A percentile compares a stretch with the other conserved stretches of the same genome.
These are phyloP conservation scores for Panurus biarmicus DNA, from an alignment of 2,113 vertebrate species.

Conservation along the genomic window DNA sequence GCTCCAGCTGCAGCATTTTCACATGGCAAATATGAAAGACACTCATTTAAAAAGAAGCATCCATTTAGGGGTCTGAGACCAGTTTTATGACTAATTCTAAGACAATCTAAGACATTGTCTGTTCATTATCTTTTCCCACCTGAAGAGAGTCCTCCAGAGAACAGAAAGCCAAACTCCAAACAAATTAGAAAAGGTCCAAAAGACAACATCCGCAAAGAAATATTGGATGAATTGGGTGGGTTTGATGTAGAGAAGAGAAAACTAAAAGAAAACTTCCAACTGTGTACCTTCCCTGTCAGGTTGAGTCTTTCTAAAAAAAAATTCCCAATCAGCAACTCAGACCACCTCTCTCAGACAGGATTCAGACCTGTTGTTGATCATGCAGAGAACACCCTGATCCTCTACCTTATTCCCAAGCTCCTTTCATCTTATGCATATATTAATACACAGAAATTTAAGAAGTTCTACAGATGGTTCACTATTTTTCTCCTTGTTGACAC, in stretches of 20 bases:
- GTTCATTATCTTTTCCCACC: not conserved
- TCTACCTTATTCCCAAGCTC: not conserved
- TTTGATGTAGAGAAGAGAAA: not conserved
- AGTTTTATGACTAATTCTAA: not conserved
- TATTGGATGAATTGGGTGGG: not conserved
- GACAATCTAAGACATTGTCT: not conserved
- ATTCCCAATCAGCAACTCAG: fast-evolving
- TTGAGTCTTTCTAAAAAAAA: not conserved
- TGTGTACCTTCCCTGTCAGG: not conserved
- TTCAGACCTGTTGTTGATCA: not conserved
- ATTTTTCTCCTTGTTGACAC: not conserved
- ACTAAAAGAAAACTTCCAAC: not conserved
- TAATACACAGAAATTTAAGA: not conserved
- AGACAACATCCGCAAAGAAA: not conserved
- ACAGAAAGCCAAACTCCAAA: not conserved
- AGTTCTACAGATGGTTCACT: not conserved
- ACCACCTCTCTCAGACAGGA: not conserved
- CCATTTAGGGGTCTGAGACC: not conserved
- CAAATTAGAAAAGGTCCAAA: not conserved
- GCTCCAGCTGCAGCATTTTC: not conserved
- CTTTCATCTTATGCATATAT: not conserved
- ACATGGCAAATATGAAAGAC: not conserved
- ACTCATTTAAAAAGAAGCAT: not conserved
- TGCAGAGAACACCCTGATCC: not conserved
- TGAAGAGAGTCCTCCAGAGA: not conserved